Evolutionary conservation across 2,888 invertebrate genomes (phyloP), one percentile per base, ranked within the genome.

Genomic region (Ischnus inquisitorius): DNA sequence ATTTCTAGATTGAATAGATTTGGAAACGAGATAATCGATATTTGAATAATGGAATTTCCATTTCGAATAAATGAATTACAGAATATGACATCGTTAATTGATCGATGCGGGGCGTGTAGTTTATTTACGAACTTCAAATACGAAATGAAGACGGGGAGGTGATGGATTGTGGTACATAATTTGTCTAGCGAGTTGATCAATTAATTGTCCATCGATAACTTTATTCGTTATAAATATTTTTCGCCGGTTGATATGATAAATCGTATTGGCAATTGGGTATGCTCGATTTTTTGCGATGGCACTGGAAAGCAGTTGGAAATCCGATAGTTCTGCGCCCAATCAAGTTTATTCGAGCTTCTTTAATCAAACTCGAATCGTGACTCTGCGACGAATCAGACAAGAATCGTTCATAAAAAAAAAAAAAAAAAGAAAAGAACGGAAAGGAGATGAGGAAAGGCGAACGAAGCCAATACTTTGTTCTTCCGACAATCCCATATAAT

Each of bases 341-440:
- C 43, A 41, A 60, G 22, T 72, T 60, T 74, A 34, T 39, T 62
- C 34, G 1, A 19, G 12, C 14, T 74, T 6, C 8, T 19, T 74
- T 16, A 62, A 62, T 74, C 34, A 74, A 74, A 48, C 62, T 34
- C 74, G 48, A 79, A 51, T 76, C 54, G 69, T 67, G 77, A 65
- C 48, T 77, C 54, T 41, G 3, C 28, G 54, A 25, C 48, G 34
- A 72, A 43, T 48, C n/a, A 60, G 60, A 77, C 71, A 43, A 28
- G 43, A 48, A 6, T 76, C 43, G 19, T 39, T 14, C 19, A 34
- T 19, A 51, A 16, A 41, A 54, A n/a, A 43, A 65, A 14, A 8
- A 25, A 19, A 16, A 28, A 41, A 54, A n/a, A 43, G 54, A 14
- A 8, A 25, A 19, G n/a, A 28, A 48, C n/a, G 41, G 16, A 12